Base-by-base conservation (phyloP, 2,888 invertebrate genomes). In the Drosophila longiperda region DNA sequence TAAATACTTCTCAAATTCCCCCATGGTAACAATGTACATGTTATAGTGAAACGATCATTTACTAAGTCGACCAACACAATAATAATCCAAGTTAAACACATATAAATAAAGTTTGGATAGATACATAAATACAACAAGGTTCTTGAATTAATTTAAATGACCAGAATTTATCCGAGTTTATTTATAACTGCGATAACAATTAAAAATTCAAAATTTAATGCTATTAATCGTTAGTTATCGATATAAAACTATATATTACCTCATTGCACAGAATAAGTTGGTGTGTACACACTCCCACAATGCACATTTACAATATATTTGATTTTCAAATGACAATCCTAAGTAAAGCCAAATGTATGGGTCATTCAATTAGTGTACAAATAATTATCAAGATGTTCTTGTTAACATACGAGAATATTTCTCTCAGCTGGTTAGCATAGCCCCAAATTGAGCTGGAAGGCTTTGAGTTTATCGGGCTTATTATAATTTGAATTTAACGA, bases 71-170 rank as follows among this genome's bases (percentile, higher is more conserved):
- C 57, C 52, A 64, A 62, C 23, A 65, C 59, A 57, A 66, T 62
- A 72, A 61, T 65, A 52, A 62, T 52, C 61, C 59, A 69, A 49
- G 63, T 78, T 75, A 58, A 75, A 66, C 11, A 40, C 49, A 45
- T 54, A 61, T 78, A 59, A 71, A 78, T 70, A 70, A 78, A 69
- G 79, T 78, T 78, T 59, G 34, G 59, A 68, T 66, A 75, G 67
- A 76, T 66, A 26, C 72, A 73, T 50, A 59, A 53, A 54, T 59
- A 11, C 15, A 48, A 42, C 1, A 26, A n/a, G 7, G 45, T 7
- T 9, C 26, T 49, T 17, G 9, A 17, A 49, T 2, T 17, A 29
- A 49, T 9, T 9, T 29, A 5, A 17, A 9, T 17, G 2, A 17
- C 26, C 9, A 0, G 17, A 17, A 17, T 49, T 26, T 49, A 8